Evolutionary conservation across 2,113 vertebrate species (phyloP).

Genomic region (Melanostigma gelatinosum): DNA sequence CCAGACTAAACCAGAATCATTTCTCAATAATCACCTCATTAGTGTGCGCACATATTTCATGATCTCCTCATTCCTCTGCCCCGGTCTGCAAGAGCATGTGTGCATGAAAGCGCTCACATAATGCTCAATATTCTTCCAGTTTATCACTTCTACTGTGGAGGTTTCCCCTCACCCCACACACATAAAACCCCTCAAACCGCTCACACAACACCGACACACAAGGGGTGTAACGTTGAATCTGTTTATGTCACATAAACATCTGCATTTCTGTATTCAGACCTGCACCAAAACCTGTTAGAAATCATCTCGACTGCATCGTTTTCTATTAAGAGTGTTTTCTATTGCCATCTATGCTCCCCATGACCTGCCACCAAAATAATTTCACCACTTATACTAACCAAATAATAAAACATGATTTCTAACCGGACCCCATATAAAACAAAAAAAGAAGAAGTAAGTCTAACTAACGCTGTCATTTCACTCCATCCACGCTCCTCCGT

Average conservation of each 20-base stretch:
- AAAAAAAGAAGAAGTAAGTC: neutral
- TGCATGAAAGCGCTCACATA: neutral
- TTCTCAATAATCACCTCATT: slow-evolving; percentile 23
- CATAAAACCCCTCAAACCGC: neutral
- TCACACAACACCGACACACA: neutral
- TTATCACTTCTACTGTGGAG: neutral
- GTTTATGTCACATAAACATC: neutral
- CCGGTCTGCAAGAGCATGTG: neutral
- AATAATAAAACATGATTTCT: neutral
- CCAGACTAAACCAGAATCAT: slow-evolving; percentile 16
- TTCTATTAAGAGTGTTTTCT: neutral
- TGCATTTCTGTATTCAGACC: neutral
- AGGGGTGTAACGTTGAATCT: neutral
- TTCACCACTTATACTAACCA: no score
- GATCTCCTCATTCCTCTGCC: neutral
- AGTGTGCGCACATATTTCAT: neutral
- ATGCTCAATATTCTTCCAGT: neutral
- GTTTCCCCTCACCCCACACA: neutral
- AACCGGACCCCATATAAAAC: neutral
- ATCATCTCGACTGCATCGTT: neutral
- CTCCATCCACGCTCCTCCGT: neutral
- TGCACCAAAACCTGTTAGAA: neutral
- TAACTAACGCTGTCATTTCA: neutral
- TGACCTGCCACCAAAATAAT: neutral
- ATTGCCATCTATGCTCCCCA: neutral